Base-by-base conservation (phyloP, 2,113 vertebrate genomes). In the Rallus limicola region DNA sequence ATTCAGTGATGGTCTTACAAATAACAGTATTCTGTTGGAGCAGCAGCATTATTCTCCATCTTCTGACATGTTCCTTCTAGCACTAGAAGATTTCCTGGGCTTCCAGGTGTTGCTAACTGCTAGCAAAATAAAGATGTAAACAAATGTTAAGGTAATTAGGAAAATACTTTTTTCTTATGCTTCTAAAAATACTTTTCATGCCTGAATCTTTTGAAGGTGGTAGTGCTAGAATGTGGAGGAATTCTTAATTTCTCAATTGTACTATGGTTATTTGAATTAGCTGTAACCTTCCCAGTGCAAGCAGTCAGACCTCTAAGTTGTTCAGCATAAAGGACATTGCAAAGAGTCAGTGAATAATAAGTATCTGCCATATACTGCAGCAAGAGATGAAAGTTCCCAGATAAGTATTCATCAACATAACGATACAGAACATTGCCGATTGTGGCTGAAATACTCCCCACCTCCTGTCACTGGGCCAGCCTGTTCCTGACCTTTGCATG, bases 361-460 rank as follows among this genome's bases (percentile, higher is more conserved):
- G 11, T 83, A 74, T 34, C 33, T 90, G n/a, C 19, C n/a, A n/a
- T 28, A 48, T 28, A 24, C 53, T 65, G 31, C 29, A 78, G 52
- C 48, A 95, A 67, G 18, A 86, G 20, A 76, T 82, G 14, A 88
- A 34, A 21, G 58, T 92, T 92, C 42, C 69, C 10, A 75, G 24
- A n/a, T 40, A 80, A 46, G 16, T 86, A 71, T 75, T 86, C 23
- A 75, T 86, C 74, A 63, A 48, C 53, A 36, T 42, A 84, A 93
- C 3, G 5, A 64, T 60, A 55, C 6, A 88, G 65, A 90, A 83
- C 46, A 63, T 72, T 81, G 77, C 60, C 8, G 6, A 87, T 85
- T 84, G 70, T 52, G 42, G 65, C 67, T 93, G 90, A 94, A 94
- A 93, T 69, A 56, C 48, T 90, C 81, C 56, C 68, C 60, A 90